Evolutionary conservation across 2,113 vertebrate species (phyloP), one percentile per base, ranked within the genome.

Genomic region (Entelurus aequoreus): DNA sequence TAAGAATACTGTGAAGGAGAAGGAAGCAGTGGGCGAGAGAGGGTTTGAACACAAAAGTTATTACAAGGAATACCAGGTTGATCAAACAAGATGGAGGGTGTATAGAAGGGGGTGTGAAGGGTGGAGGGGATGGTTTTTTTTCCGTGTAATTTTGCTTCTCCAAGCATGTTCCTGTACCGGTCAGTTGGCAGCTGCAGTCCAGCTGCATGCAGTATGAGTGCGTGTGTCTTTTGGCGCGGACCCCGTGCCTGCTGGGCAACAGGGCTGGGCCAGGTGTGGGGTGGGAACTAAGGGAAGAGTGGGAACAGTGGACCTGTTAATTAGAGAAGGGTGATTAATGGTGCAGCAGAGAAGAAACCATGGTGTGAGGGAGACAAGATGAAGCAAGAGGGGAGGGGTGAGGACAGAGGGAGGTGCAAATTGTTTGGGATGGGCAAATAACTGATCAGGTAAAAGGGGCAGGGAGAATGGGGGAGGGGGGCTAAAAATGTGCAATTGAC

Each of bases 311-410:
- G 91, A 92, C 90, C 93, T 94, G 94, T 97, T 97, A 97, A 97
- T 97, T 98, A 97, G 94, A 90, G 93, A 89, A 88, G 82, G 63
- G 86, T 98, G 95, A 97, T 98, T 98, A 96, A 98, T 98, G 95
- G 93, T 79, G 81, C 74, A 75, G 79, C 74, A 65, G 74, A 82
- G 81, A 69, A 77, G 72, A 50, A 38, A 48, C 48, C 59, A 63
- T 71, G 66, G 81, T 75, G 76, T 85, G 83, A 63, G 78, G 73
- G 58, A 71, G 71, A 60, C 64, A 65, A 57, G 66, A 77, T 72
- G 73, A 71, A 44, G 68, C 48, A 54, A 68, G 64, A 58, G 69
- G 73, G 71, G 63, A 73, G 68, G 65, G 65, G 57, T 66, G 62
- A 68, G 65, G 16, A 42, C 10, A 12, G 42, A 9, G 53, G 54